These are phyloP conservation scores for Brenthis ino DNA, from an alignment of 2,888 invertebrate genomes.

Conservation along the genomic window DNA sequence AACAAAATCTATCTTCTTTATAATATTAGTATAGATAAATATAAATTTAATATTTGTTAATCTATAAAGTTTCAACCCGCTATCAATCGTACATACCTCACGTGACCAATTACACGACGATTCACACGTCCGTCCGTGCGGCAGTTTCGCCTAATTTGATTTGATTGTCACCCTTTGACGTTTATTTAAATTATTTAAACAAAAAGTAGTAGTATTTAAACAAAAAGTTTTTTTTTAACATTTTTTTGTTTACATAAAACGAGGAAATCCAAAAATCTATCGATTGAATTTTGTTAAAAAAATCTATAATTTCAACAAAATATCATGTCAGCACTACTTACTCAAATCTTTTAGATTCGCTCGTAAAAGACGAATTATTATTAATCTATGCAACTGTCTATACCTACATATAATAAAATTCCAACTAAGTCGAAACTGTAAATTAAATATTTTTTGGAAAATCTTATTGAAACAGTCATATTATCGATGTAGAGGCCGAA, in stretches of 20 bases:
- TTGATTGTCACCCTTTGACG: constrained; percentile 69
- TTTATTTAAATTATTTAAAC: constrained; percentile 57
- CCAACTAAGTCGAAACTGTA: too few relatives aligned
- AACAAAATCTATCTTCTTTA: background rate
- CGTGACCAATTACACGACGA: constrained; percentile 60
- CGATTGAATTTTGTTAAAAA: too few relatives aligned
- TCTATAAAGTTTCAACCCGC: constrained; percentile 10
- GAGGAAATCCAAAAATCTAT: background rate
- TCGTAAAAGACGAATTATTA: too few relatives aligned
- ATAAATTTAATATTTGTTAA: background rate
- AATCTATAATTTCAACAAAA: too few relatives aligned
- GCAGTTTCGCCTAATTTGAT: constrained; percentile 69
- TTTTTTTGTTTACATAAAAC: constrained; percentile 1
- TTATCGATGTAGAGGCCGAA: too few relatives aligned
- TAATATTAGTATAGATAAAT: background rate
- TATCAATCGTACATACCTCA: constrained; percentile 14
- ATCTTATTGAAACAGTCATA: too few relatives aligned
- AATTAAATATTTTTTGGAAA: too few relatives aligned
- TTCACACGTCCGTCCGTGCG: constrained; percentile 56
- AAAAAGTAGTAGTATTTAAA: constrained; percentile 15
- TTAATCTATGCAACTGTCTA: too few relatives aligned
- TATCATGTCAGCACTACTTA: too few relatives aligned
- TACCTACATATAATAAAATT: too few relatives aligned
- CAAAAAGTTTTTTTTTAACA: constrained; percentile 4
- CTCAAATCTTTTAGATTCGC: too few relatives aligned